phyloP scores from a whole-genome alignment of 2,797 vertebrate species.

The Varecia variegata region DNA sequence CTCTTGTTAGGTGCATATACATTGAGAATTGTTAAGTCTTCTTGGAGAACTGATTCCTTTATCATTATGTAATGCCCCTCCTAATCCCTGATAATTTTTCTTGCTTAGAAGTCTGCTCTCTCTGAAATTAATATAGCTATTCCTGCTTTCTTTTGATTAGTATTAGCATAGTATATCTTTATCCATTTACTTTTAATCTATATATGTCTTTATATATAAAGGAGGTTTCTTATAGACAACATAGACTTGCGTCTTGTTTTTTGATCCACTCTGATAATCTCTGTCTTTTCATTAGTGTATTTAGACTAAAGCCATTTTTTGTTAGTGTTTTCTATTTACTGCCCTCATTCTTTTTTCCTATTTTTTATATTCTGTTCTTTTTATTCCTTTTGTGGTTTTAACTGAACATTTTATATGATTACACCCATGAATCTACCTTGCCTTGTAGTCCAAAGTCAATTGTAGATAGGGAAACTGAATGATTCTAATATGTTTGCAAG shows the following conservation, averaged over 20 bases:
- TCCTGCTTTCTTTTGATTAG: background rate
- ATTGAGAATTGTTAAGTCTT: background rate
- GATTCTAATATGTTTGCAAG: background rate
- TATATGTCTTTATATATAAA: background rate
- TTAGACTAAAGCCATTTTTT: background rate
- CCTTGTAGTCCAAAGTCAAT: background rate
- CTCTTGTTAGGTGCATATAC: background rate
- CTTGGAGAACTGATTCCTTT: background rate
- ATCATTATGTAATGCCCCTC: background rate
- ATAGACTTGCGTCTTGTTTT: background rate
- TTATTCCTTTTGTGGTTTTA: background rate
- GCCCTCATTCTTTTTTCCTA: background rate
- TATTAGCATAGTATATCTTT: background rate
- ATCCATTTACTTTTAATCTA: background rate
- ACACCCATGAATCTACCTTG: background rate
- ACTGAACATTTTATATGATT: too few relatives aligned
- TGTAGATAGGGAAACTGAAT: background rate
- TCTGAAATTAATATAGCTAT: background rate
- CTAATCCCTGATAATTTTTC: background rate
- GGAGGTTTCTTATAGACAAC: background rate
- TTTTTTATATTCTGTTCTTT: background rate
- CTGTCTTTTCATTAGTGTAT: background rate
- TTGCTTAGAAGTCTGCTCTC: background rate
- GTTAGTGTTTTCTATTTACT: background rate
- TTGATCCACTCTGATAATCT: background rate